Conservation (phyloP, 2,797 vertebrate genomes). For the Enteromius afrohamiltoni region DNA sequence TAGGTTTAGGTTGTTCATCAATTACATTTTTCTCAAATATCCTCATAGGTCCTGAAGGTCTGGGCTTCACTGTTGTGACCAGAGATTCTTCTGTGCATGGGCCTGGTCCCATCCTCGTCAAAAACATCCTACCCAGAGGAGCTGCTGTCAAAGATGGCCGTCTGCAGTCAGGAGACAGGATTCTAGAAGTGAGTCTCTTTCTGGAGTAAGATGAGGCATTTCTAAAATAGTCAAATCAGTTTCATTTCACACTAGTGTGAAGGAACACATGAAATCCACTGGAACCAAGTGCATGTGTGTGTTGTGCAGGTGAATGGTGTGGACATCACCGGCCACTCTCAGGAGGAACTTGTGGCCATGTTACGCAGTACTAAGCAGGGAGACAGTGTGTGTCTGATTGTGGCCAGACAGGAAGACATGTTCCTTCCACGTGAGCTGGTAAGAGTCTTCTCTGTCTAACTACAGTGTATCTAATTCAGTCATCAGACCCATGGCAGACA, state of each 20-base stretch:
- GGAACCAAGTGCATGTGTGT: slow-evolving; percentile 14
- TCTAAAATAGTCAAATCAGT: neutral
- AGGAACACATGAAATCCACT: slow-evolving; percentile 3
- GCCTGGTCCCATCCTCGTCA: slow-evolving; percentile 95
- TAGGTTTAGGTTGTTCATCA: neutral
- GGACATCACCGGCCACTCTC: slow-evolving; percentile 87
- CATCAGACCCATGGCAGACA: neutral
- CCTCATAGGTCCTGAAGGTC: slow-evolving; percentile 88
- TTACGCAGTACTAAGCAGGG: slow-evolving; percentile 94
- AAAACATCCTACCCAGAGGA: slow-evolving; percentile 96
- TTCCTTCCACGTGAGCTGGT: slow-evolving; percentile 96
- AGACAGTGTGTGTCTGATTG: slow-evolving; percentile 85
- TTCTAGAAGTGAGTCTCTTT: slow-evolving; percentile 87
- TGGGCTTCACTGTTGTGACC: slow-evolving; percentile 97
- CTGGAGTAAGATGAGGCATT: neutral
- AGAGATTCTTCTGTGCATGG: slow-evolving; percentile 93
- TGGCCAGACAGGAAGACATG: slow-evolving; percentile 89
- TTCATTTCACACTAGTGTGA: slow-evolving; percentile 4
- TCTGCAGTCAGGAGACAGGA: slow-evolving; percentile 94
- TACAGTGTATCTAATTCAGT: neutral
- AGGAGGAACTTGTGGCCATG: slow-evolving; percentile 94
- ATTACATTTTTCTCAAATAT: neutral
- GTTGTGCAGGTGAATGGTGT: slow-evolving; percentile 92
- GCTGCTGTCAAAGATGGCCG: slow-evolving; percentile 95
- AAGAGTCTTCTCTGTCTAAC: slow-evolving; percentile 67